phyloP scores from a whole-genome alignment of 2,797 vertebrate species.

The Hoplostethus atlanticus region DNA sequence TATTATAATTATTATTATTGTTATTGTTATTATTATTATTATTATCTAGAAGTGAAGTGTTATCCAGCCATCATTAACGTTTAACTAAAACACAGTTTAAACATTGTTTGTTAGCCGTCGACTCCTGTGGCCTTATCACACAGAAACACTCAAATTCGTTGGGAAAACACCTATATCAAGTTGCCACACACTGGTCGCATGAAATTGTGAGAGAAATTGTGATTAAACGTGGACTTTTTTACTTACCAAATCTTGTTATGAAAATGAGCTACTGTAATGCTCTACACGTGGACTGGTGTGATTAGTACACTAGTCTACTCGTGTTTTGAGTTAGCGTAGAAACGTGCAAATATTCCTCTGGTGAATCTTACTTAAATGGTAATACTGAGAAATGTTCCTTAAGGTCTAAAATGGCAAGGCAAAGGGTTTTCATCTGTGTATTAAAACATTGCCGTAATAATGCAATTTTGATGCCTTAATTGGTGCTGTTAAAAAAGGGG shows the following conservation, averaged over 20 bases:
- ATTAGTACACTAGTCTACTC: too few species aligned
- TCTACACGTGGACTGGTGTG: too few species aligned
- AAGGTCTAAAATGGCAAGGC: neutral
- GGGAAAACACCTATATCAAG: neutral
- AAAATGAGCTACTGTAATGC: too few species aligned
- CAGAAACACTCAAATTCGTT: neutral
- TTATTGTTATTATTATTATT: neutral
- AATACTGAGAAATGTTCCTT: neutral
- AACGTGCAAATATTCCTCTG: neutral
- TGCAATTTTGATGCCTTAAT: constrained; percentile 36
- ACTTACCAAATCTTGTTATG: too few species aligned
- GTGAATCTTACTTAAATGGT: neutral
- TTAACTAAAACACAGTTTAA: neutral
- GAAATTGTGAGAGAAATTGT: neutral
- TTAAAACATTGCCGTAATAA: neutral
- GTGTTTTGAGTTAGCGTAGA: neutral
- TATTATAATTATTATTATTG: too few species aligned
- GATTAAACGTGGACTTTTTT: too few species aligned
- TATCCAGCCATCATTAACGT: neutral
- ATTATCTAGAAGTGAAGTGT: neutral
- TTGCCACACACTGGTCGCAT: neutral
- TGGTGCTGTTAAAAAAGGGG: constrained; percentile 30
- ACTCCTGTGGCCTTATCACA: neutral
- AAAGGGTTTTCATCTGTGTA: constrained; percentile 9
- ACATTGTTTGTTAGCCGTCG: neutral